Evolutionary conservation across 2,888 invertebrate genomes (phyloP).

Genomic region (Dolichomitus sp.): DNA sequence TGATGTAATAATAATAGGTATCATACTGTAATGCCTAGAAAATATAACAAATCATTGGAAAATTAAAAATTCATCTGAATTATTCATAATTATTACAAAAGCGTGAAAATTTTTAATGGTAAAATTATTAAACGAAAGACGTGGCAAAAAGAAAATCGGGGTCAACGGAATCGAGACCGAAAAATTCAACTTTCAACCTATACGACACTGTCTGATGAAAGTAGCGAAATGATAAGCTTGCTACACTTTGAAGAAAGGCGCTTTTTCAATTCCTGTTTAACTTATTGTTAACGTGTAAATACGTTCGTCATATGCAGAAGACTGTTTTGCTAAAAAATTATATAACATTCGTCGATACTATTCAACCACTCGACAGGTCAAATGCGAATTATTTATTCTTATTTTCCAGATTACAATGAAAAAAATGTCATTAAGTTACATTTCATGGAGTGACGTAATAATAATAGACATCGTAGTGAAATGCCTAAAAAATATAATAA

Average conservation of each 20-base stretch:
- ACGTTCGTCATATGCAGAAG: conserved; percentile 3
- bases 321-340: conserved; percentile 1
- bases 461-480: not conserved
- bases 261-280: conserved; percentile 27
- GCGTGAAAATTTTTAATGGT: too few relatives aligned
- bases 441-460: too few relatives aligned
- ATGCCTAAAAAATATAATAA: not conserved
- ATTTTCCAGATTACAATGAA: too few relatives aligned
- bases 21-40: too few relatives aligned
- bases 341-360: not conserved
- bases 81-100: too few relatives aligned
- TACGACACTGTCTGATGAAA: too few relatives aligned
- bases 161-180: conserved; percentile 20
- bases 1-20: too few relatives aligned
- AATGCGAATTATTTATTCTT: not conserved
- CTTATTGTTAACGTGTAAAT: conserved; percentile 5
- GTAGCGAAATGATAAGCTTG: conserved; percentile 14
- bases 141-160: conserved; percentile 22
- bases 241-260: not conserved
- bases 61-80: too few relatives aligned
- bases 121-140: conserved; percentile 41
- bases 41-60: too few relatives aligned
- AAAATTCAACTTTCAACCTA: conserved; percentile 50
- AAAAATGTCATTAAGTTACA: too few relatives aligned
- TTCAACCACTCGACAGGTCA: not conserved